These are phyloP conservation scores for Anabacerthia variegaticeps DNA, from an alignment of 2,797 vertebrate species.

Conservation along the genomic window DNA sequence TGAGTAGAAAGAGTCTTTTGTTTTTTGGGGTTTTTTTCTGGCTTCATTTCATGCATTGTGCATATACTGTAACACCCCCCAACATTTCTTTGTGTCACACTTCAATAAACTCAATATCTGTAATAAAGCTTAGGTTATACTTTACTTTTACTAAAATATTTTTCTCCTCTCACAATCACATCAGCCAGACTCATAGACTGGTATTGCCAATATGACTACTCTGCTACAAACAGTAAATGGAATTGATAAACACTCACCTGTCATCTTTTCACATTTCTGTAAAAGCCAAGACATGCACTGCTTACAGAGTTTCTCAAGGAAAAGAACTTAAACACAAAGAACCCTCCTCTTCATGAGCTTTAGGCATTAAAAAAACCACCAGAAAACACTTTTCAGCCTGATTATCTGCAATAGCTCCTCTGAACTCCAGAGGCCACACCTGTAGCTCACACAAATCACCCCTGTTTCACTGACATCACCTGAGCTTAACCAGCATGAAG, in stretches of 20 bases:
- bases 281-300: neutral
- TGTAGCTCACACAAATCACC: neutral
- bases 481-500: neutral
- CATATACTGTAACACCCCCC: rapidly evolving
- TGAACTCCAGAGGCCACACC: rapidly evolving
- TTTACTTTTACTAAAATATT: constrained; percentile 3
- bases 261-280: neutral
- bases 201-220: neutral
- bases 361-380: neutral
- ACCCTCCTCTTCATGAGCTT: neutral
- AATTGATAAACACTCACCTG: neutral
- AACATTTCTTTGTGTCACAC: neutral
- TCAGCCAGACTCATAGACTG: neutral
- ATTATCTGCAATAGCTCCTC: neutral
- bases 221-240: neutral
- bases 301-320: neutral
- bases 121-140: neutral
- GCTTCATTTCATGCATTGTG: neutral
- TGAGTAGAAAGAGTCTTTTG: neutral
- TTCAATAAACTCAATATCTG: neutral
- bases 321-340: neutral
- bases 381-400: neutral
- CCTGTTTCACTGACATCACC: neutral
- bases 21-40: neutral
- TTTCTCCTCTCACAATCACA: neutral